These are phyloP conservation scores for Amitus sp. DNA, from an alignment of 2,888 invertebrate genomes.

Conservation along the genomic window DNA sequence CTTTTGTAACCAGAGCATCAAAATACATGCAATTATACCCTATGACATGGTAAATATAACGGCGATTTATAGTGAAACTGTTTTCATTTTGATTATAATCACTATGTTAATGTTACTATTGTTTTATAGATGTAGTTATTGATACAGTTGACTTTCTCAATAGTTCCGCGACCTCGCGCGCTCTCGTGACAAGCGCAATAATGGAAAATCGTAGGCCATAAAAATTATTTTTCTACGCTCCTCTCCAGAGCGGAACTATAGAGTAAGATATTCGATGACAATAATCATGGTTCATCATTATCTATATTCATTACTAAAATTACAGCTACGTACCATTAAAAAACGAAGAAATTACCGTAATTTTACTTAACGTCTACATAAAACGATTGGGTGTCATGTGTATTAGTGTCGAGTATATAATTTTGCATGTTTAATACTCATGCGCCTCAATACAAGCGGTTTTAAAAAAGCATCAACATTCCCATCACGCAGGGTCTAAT, in stretches of 20 bases:
- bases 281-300: too few species aligned
- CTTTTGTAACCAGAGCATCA: too few species aligned
- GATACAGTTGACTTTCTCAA: too few species aligned
- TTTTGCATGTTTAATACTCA: slow-evolving; percentile 7
- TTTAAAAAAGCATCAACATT: slow-evolving; percentile 11
- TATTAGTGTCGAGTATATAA: slow-evolving; percentile 4
- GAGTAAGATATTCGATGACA: too few species aligned
- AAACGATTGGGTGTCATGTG: not conserved
- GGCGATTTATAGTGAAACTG: slow-evolving; percentile 35
- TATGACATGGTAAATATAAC: slow-evolving; percentile 39
- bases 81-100: slow-evolving; percentile 9
- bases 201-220: too few species aligned
- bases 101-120: slow-evolving; percentile 6
- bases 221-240: too few species aligned
- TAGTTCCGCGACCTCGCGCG: too few species aligned
- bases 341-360: not conserved
- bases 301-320: slow-evolving; percentile 1
- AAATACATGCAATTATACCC: too few species aligned
- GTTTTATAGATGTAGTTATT: not conserved
- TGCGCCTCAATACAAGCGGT: slow-evolving; percentile 4
- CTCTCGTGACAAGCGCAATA: too few species aligned
- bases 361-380: slow-evolving; percentile 6
- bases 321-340: not conserved
- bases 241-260: too few species aligned
- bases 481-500: not conserved